Evolutionary conservation across 2,888 invertebrate genomes (phyloP), one percentile per base, ranked within the genome.

Genomic region (Apamea crenata): DNA sequence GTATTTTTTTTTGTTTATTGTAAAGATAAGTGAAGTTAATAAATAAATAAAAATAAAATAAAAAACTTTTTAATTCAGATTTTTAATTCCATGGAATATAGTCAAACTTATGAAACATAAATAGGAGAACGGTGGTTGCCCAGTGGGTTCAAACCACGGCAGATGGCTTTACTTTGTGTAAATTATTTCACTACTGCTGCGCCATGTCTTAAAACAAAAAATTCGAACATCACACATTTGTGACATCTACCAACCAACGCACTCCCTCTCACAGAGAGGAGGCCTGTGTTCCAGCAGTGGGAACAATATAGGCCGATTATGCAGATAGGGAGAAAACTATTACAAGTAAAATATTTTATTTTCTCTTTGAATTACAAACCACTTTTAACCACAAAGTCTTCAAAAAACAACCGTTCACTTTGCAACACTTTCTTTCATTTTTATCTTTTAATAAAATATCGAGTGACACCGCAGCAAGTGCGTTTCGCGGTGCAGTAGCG

Each of bases 401-500:
- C 29, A 74, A 75, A 75, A 75, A 5, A 25, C n/a, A 74, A 66
- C 71, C 63, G 18, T 69, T 82, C 59, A 16, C 36, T 77, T 87
- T 76, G n/a, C 40, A 59, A 72, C 4, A 40, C 32, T 56, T 47
- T 29, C 2, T 40, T 36, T 53, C 1, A 3, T 70, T 56, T 68
- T 68, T 44, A 25, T 66, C 59, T 59, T 73, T 72, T 47, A 5
- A 36, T 50, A 67, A 73, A 73, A 67, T 87, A 81, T 87, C 74
- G 40, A 36, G 32, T 86, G 40, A 44, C 84, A 69, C 63, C 70
- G 14, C 86, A 56, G 25, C 87, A 63, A 86, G 74, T 77, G 59
- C 63, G n/a, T 76, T 72, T 70, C 69, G 77, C 83, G 81, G 86
- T 88, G 74, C 82, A 78, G 88, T 88, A 88, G 88, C 88, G 70